A percentile compares a stretch with the other conserved stretches of the same genome.
Conservation (phyloP, 1,140 invertebrate species). For the Psix sp. region DNA sequence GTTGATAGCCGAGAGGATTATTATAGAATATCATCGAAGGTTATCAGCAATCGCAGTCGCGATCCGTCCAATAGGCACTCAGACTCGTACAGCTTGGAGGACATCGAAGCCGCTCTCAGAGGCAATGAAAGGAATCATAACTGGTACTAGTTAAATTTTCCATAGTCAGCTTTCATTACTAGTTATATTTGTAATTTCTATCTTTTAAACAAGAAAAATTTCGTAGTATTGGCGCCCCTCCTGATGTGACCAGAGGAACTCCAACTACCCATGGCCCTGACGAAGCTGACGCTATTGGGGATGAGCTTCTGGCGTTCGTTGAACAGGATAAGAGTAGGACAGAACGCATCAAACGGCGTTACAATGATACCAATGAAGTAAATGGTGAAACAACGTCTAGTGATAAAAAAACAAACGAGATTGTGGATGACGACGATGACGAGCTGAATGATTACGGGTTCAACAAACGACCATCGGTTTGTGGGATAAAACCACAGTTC, state of each 20-base stretch:
- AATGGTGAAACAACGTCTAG: constrained; percentile 30
- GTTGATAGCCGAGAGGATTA: constrained; percentile 82
- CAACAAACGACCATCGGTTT: constrained; percentile 89
- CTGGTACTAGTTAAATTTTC: too few relatives aligned
- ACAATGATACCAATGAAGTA: constrained; percentile 69
- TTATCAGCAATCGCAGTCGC: constrained; percentile 70
- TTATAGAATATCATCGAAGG: constrained; percentile 80
- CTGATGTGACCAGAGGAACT: constrained; percentile 87
- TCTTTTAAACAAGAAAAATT: too few relatives aligned
- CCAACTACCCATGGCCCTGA: constrained; percentile 67
- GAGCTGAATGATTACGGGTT: constrained; percentile 94
- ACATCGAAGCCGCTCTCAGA: constrained; percentile 80
- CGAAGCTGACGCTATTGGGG: constrained; percentile 68
- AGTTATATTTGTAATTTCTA: too few relatives aligned
- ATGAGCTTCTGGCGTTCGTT: constrained; percentile 89
- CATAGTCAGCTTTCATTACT: too few relatives aligned
- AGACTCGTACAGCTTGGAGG: constrained; percentile 81
- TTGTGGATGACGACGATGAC: constrained; percentile 82
- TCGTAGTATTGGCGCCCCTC: constrained; percentile 75
- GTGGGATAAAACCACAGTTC: constrained; percentile 85
- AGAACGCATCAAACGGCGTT: constrained; percentile 87
- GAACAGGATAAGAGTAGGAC: constrained; percentile 88
- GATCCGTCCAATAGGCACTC: constrained; percentile 75
- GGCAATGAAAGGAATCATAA: constrained; percentile 75
- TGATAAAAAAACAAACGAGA: constrained; percentile 19